phyloP scores from a whole-genome alignment of 2,113 vertebrate species.

The Lagenorhynchus albirostris region DNA sequence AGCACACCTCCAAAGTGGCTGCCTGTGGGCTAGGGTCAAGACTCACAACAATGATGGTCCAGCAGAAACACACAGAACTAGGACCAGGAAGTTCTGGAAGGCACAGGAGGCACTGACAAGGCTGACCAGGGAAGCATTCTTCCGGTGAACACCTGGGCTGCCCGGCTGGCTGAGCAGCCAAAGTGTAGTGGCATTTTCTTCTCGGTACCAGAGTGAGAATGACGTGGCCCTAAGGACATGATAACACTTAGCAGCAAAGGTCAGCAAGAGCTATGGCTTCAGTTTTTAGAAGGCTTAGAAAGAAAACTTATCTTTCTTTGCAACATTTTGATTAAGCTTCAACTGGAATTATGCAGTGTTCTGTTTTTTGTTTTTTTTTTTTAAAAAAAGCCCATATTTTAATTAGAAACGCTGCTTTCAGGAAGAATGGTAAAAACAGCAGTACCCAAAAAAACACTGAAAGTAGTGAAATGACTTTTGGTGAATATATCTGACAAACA shows the following conservation, averaged over 20 bases:
- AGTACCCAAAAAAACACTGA: background rate
- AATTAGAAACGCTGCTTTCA: conserved; percentile 9
- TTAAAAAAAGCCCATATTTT: background rate
- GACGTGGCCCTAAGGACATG: background rate
- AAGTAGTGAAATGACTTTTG: background rate
- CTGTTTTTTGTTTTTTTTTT: background rate
- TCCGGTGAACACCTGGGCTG: background rate
- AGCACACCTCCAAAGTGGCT: background rate
- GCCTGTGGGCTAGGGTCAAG: background rate
- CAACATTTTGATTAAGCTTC: background rate
- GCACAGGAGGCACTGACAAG: background rate
- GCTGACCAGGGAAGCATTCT: background rate
- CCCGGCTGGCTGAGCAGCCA: background rate
- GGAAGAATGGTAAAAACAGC: background rate
- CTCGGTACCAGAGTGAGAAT: background rate
- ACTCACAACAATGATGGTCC: background rate
- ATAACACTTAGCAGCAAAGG: background rate
- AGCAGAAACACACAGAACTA: background rate
- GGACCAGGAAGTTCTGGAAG: background rate
- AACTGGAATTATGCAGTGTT: background rate
- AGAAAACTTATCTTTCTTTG: background rate
- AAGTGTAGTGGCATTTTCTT: background rate
- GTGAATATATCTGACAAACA: background rate
- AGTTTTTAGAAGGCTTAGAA: background rate
- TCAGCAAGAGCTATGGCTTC: background rate